These are phyloP conservation scores for Meteorus sp. DNA, from an alignment of 1,140 invertebrate species.

Conservation along the genomic window DNA sequence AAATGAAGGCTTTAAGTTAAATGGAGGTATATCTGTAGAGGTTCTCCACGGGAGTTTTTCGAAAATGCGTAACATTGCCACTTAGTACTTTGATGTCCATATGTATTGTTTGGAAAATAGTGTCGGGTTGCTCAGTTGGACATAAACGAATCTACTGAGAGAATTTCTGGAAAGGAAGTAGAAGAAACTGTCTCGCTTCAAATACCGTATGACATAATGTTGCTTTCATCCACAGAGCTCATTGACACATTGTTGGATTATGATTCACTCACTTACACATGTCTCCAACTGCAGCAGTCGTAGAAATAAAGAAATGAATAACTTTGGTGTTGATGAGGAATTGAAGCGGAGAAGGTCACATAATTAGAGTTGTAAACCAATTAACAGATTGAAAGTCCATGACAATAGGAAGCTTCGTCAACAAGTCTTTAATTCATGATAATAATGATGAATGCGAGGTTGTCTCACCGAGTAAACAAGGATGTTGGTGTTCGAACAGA, in stretches of 20 bases:
- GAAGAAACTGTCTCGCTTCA: background rate
- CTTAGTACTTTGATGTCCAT: slow-evolving; percentile 42
- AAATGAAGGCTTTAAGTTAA: background rate
- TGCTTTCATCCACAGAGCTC: too few species aligned
- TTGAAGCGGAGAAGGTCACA: too few species aligned
- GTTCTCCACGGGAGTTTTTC: slow-evolving; percentile 41
- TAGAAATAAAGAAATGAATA: too few species aligned
- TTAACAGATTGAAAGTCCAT: slow-evolving; percentile 45
- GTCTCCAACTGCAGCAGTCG: too few species aligned
- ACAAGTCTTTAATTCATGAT: slow-evolving; percentile 51
- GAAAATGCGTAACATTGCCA: slow-evolving; percentile 48
- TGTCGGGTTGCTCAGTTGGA: slow-evolving; percentile 41
- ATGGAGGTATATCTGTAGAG: slow-evolving; percentile 11
- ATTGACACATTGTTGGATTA: too few species aligned
- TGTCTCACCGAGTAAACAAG: background rate
- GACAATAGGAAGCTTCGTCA: slow-evolving; percentile 42
- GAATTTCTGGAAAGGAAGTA: too few species aligned
- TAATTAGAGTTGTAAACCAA: slow-evolving; percentile 41
- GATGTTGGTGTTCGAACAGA: too few species aligned
- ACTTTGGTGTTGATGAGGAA: too few species aligned
- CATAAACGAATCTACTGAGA: background rate
- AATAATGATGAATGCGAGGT: slow-evolving; percentile 33
- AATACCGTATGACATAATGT: too few species aligned
- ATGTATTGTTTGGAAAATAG: slow-evolving; percentile 47
- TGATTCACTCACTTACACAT: too few species aligned